Percentiles rank a stretch among this genome's conserved stretches.
Evolutionary conservation across 2,113 vertebrate genomes (phyloP).

Genomic region (Psilopsiagon aymara): DNA sequence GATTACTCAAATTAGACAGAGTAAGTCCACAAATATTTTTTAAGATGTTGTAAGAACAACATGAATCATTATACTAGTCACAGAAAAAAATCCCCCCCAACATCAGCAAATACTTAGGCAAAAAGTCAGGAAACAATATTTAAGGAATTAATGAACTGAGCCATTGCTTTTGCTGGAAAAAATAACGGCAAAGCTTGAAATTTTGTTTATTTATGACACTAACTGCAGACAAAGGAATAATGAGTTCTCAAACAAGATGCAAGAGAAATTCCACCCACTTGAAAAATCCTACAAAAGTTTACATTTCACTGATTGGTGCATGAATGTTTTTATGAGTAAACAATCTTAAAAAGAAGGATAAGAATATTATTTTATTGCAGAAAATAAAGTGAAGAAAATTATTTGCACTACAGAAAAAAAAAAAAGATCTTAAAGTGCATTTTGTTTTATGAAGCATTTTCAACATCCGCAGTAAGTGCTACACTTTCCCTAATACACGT

Average conservation of each 20-base stretch:
- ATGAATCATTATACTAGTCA: conserved; percentile 3
- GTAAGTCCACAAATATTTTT: conserved; percentile 8
- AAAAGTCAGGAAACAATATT: not conserved
- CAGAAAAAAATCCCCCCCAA: not conserved
- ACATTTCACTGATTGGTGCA: not conserved
- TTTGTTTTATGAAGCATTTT: not conserved
- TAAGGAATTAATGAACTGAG: not conserved
- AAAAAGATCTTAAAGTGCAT: not conserved
- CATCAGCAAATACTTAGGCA: not conserved
- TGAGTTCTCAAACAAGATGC: not conserved
- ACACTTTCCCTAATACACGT: not conserved
- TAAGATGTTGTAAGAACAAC: not conserved
- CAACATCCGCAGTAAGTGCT: not conserved
- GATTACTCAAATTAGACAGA: not conserved
- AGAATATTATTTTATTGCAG: not conserved
- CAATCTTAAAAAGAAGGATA: not conserved
- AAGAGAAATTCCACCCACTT: not conserved
- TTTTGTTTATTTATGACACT: not conserved
- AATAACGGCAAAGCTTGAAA: not conserved
- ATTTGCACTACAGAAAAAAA: not conserved
- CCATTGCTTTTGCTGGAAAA: not conserved
- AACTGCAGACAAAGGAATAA: not conserved
- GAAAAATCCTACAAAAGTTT: not conserved
- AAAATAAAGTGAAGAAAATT: not conserved
- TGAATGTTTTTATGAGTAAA: not conserved